These are phyloP conservation scores for Acyrthosiphon pisum DNA, from an alignment of 1,140 invertebrate species.

Conservation along the genomic window DNA sequence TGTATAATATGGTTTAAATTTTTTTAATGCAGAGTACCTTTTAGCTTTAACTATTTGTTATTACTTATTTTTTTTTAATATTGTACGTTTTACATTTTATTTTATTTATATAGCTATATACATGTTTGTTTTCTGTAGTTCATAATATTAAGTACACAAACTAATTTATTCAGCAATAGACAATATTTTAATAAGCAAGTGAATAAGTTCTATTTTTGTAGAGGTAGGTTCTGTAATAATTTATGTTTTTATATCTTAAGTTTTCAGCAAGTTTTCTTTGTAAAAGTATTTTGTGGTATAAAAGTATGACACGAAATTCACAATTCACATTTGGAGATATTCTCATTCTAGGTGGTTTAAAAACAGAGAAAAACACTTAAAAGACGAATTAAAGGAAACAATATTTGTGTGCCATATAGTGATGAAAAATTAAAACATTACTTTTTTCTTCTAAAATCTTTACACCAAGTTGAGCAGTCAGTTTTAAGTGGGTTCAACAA, in stretches of 20 bases:
- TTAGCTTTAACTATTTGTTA: background rate
- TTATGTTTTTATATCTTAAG: background rate
- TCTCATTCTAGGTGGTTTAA: background rate
- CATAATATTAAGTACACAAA: background rate
- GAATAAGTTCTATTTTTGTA: background rate
- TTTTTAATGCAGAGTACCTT: background rate
- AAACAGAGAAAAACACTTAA: constrained; percentile 29
- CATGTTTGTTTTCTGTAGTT: background rate
- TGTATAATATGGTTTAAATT: no score
- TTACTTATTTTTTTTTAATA: background rate
- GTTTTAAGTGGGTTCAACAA: background rate
- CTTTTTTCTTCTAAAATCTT: background rate
- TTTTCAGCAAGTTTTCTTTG: background rate
- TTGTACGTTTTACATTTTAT: no score
- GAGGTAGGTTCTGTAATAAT: background rate
- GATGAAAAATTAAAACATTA: background rate
- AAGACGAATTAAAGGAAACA: constrained; percentile 1
- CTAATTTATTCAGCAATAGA: constrained; percentile 10
- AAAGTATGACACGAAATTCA: background rate
- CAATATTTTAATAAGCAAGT: background rate
- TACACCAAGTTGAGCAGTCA: background rate
- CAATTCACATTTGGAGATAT: background rate
- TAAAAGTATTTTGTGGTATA: background rate
- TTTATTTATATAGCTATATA: background rate
- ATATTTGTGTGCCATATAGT: background rate